phyloP scores from a whole-genome alignment of 2,113 vertebrate genomes.

The Recurvirostra avosetta region DNA sequence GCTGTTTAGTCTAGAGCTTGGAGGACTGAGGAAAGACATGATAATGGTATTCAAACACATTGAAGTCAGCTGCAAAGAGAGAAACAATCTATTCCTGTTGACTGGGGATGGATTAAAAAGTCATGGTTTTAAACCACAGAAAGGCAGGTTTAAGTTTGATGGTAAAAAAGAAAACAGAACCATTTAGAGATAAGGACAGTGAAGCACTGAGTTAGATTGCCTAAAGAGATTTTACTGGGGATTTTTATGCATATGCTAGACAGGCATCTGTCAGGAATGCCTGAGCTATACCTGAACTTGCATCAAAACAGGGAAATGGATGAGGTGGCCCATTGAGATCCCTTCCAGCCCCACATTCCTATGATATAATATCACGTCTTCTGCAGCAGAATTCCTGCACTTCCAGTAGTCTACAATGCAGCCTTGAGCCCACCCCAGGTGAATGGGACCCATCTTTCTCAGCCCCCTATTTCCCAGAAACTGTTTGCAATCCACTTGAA shows the following conservation, averaged over 20 bases:
- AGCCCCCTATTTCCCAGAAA: background rate
- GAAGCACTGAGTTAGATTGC: background rate
- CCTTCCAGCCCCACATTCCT: background rate
- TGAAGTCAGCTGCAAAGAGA: background rate
- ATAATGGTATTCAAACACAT: background rate
- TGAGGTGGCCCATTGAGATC: background rate
- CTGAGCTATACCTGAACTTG: background rate
- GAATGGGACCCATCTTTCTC: background rate
- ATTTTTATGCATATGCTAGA: background rate
- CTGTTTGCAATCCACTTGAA: background rate
- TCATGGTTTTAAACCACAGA: background rate
- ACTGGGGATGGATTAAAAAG: background rate
- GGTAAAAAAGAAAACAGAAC: background rate
- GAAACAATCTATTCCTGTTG: background rate
- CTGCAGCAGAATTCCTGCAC: background rate
- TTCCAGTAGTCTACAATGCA: background rate
- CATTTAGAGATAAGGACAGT: background rate
- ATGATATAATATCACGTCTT: background rate
- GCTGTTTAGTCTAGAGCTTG: background rate
- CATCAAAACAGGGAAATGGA: background rate
- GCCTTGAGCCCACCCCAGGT: background rate
- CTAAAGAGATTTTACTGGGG: background rate
- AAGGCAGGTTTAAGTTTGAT: background rate
- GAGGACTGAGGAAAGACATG: background rate
- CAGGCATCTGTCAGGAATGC: background rate